Base-by-base conservation (phyloP, 1,140 invertebrate genomes). In the Bombus superbus region DNA sequence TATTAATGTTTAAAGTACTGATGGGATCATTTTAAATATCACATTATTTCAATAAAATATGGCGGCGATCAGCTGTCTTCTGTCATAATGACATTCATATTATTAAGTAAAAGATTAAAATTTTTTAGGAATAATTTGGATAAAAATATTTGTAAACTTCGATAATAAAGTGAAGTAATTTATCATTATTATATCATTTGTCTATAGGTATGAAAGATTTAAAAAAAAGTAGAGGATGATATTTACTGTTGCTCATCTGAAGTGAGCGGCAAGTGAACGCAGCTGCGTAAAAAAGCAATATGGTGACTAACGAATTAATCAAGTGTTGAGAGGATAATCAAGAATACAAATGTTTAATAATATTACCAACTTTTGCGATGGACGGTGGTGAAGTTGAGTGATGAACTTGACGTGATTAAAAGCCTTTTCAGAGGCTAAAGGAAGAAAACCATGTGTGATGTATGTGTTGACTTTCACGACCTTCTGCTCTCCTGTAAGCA, bases 381-480 rank as follows among this genome's bases (percentile, higher is more conserved):
- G 82, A 90, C 53, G 88, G 89, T 91, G 76, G 86, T 89, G 85
- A 92, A 88, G 81, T 79, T 85, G 88, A 93, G 93, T 93, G 85
- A 93, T 94, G 92, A 91, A 86, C 87, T 90, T 91, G 84, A 92
- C 91, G 85, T 94, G 91, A 92, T 88, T 88, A 88, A 89, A 85
- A 96, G 96, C 95, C 91, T 91, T 62, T 74, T 74, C 68, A 62
- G 86, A 79, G 90, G 90, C 90, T 92, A 90, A 90, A 91, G 90
- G 87, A 68, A 89, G 86, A 72, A 71, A 94, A 95, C 91, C 95
- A 97, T 97, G 97, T 97, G 97, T 96, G 97, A 97, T 97, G 96
- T 97, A 96, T 97, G 97, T 96, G 97, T 96, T 89, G 97, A 97
- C 94, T 97, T 97, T 96, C 96, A 97, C 94, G 97, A 97, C 95